Percentiles rank a stretch among this genome's conserved stretches.
Conservation (phyloP, 2,888 invertebrate species). For the Leucophenga maculata region DNA sequence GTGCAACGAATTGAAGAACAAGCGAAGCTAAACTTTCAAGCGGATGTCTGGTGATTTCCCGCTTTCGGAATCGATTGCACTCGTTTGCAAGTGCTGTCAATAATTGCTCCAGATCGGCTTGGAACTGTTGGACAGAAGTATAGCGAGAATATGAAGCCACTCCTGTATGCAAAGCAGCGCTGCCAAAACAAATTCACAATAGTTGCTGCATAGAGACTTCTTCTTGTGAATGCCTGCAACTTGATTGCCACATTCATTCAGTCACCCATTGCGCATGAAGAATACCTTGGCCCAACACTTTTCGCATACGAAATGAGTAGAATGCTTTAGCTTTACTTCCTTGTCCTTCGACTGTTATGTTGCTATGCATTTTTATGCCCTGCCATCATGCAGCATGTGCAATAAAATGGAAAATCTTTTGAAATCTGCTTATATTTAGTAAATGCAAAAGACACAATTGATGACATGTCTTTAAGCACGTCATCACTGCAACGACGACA, state of each 20-base stretch:
- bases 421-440: too few relatives aligned
- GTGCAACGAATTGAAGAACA: constrained; percentile 60
- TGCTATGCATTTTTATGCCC: too few relatives aligned
- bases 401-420: too few relatives aligned
- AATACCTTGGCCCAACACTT: constrained; percentile 42
- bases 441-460: too few relatives aligned
- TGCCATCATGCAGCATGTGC: too few relatives aligned
- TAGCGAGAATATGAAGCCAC: not conserved
- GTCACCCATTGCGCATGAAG: not conserved
- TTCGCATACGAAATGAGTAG: constrained; percentile 61
- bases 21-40: constrained; percentile 39
- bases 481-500: too few relatives aligned
- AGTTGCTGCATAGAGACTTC: constrained; percentile 24
- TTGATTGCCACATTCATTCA: too few relatives aligned
- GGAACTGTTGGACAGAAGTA: not conserved
- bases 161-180: constrained; percentile 16
- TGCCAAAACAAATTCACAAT: constrained; percentile 26
- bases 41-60: constrained; percentile 13
- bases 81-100: constrained; percentile 42
- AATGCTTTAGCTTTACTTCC: not conserved
- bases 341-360: not conserved
- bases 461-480: too few relatives aligned
- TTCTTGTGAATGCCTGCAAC: not conserved
- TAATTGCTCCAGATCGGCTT: constrained; percentile 63
- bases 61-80: not conserved